phyloP scores from a whole-genome alignment of 2,888 invertebrate species.

The Epicampocera succincta region DNA sequence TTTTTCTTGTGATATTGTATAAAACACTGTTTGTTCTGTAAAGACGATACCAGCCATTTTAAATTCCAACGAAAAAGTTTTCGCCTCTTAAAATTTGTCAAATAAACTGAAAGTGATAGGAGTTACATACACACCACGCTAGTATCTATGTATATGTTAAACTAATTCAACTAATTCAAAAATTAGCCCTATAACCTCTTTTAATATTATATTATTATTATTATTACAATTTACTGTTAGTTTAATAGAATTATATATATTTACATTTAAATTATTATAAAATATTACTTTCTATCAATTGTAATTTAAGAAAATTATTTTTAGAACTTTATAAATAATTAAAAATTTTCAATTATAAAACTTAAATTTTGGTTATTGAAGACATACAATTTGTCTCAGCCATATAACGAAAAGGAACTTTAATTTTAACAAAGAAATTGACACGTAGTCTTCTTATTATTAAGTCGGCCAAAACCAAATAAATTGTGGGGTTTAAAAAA shows the following conservation, averaged over 20 bases:
- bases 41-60: slow-evolving; percentile 66
- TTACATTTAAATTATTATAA: slow-evolving; percentile 8
- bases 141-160: slow-evolving; percentile 5
- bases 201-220: slow-evolving; percentile 16
- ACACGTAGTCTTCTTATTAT: too few relatives aligned
- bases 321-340: too few relatives aligned
- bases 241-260: slow-evolving; percentile 39
- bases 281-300: slow-evolving; percentile 24
- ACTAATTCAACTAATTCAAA: slow-evolving; percentile 27
- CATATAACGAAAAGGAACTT: too few relatives aligned
- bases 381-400: too few relatives aligned
- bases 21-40: slow-evolving; percentile 30
- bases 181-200: slow-evolving; percentile 45
- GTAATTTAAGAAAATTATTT: slow-evolving; percentile 33
- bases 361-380: too few relatives aligned
- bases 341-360: too few relatives aligned
- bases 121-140: slow-evolving; percentile 56
- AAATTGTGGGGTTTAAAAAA: too few relatives aligned
- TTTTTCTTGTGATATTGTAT: slow-evolving; percentile 17
- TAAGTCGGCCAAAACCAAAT: too few relatives aligned
- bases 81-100: slow-evolving; percentile 29
- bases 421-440: too few relatives aligned
- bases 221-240: slow-evolving; percentile 35
- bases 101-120: slow-evolving; percentile 7
- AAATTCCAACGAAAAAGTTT: slow-evolving; percentile 12